A percentile compares a stretch with the other conserved stretches of the same genome.
These are phyloP conservation scores for Synchiropus splendidus DNA, from an alignment of 2,113 vertebrate species.

Conservation along the genomic window DNA sequence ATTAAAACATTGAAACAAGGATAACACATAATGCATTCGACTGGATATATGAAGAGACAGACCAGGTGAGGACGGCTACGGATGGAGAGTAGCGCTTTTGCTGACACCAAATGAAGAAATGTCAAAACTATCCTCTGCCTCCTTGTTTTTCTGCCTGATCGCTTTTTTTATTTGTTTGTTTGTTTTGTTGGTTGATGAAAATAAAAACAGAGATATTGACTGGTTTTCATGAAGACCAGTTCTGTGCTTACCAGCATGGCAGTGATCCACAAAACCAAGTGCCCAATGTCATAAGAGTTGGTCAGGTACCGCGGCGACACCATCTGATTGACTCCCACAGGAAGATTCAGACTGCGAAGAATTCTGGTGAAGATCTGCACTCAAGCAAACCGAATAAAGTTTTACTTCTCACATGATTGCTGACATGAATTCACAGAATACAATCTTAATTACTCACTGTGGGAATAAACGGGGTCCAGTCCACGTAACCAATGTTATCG, in stretches of 20 bases:
- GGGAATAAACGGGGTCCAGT: conserved; percentile 87
- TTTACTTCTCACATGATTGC: neutral
- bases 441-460: conserved; percentile 67
- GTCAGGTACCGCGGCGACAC: conserved; percentile 81
- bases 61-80: too few species aligned
- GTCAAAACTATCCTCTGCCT: too few species aligned
- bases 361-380: conserved; percentile 87
- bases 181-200: neutral
- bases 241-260: conserved; percentile 77
- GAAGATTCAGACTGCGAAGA: conserved; percentile 87
- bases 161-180: too few species aligned
- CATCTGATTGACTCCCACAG: conserved; percentile 86
- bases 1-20: too few species aligned
- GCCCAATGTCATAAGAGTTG: conserved; percentile 84
- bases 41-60: too few species aligned
- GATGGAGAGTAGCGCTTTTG: too few species aligned
- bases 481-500: conserved; percentile 90
- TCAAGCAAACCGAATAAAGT: conserved; percentile 6
- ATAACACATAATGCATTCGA: too few species aligned
- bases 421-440: neutral
- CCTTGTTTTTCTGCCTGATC: too few species aligned
- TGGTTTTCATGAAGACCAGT: neutral
- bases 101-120: too few species aligned
- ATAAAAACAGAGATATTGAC: too few species aligned
- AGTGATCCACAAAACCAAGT: conserved; percentile 87